Conservation (phyloP, 35 echinoderm and acorn worm genomes). For the Strongylocentrotus purpuratus region DNA sequence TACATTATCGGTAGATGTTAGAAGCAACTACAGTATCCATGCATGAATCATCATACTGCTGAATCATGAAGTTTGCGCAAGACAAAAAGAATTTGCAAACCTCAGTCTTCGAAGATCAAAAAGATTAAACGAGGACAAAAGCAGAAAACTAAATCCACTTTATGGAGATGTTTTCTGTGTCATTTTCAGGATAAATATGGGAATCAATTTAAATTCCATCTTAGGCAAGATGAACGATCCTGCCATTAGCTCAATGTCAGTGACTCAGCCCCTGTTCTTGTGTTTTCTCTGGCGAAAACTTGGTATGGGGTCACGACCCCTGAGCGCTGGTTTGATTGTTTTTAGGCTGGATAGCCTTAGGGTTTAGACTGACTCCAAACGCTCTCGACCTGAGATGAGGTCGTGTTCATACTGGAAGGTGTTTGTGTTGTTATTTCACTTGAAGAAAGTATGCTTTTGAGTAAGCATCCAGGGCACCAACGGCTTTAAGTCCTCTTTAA, state of each 20-base stretch:
- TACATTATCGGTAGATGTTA: background rate
- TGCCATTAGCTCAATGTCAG: background rate
- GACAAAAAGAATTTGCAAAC: constrained; percentile 12
- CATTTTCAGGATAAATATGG: background rate
- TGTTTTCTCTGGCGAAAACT: background rate
- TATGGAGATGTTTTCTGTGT: background rate
- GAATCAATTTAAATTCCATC: constrained; percentile 48
- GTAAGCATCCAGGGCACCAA: no score
- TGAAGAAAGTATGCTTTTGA: no score
- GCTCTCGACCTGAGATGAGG: background rate
- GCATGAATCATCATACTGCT: background rate
- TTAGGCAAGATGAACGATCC: background rate
- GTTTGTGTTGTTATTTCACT: no score
- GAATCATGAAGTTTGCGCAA: background rate
- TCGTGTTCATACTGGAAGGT: background rate
- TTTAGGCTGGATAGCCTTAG: constrained; percentile 37
- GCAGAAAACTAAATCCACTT: background rate
- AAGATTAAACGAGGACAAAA: constrained; percentile 4
- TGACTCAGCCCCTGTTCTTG: constrained; percentile 23
- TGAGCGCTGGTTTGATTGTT: constrained; percentile 40
- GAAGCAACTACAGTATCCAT: background rate
- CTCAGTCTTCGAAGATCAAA: background rate
- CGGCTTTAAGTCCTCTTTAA: no score
- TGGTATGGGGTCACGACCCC: constrained; percentile 22
- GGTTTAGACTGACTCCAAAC: constrained; percentile 15